Conservation (phyloP, 2,797 vertebrate genomes). For the Lagocephalus sceleratus region DNA sequence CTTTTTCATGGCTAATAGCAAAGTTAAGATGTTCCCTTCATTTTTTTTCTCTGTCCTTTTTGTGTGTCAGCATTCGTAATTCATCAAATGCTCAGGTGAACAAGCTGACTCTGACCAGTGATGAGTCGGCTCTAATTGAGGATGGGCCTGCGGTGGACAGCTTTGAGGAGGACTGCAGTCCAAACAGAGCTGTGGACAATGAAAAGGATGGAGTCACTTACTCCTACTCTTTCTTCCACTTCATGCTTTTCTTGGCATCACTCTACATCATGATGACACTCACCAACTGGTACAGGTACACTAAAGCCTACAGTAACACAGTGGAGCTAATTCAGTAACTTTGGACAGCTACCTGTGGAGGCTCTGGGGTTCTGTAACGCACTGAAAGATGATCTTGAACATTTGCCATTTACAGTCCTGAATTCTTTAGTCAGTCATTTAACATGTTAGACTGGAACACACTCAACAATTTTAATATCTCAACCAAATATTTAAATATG, state of each 20-base stretch:
- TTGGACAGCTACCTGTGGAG: too few species aligned
- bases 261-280: conserved; percentile 99
- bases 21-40: background rate
- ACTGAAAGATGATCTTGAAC: too few species aligned
- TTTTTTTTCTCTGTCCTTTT: background rate
- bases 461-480: too few species aligned
- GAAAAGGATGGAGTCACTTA: conserved; percentile 95
- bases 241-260: conserved; percentile 97
- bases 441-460: too few species aligned
- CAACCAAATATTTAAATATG: too few species aligned
- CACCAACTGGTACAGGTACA: conserved; percentile 89
- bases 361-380: too few species aligned
- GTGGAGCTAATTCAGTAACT: background rate
- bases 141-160: conserved; percentile 82
- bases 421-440: too few species aligned
- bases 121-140: conserved; percentile 94
- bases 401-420: too few species aligned
- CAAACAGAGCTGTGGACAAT: conserved; percentile 87
- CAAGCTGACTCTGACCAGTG: conserved; percentile 92
- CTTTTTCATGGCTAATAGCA: too few species aligned
- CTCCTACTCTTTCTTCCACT: conserved; percentile 98
- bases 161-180: conserved; percentile 76
- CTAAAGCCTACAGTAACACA: background rate
- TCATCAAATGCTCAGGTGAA: conserved; percentile 95
- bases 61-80: conserved; percentile 84